Evolutionary conservation across 2,888 invertebrate genomes (phyloP), one percentile per base, ranked within the genome.

Genomic region (Athalia cordata): DNA sequence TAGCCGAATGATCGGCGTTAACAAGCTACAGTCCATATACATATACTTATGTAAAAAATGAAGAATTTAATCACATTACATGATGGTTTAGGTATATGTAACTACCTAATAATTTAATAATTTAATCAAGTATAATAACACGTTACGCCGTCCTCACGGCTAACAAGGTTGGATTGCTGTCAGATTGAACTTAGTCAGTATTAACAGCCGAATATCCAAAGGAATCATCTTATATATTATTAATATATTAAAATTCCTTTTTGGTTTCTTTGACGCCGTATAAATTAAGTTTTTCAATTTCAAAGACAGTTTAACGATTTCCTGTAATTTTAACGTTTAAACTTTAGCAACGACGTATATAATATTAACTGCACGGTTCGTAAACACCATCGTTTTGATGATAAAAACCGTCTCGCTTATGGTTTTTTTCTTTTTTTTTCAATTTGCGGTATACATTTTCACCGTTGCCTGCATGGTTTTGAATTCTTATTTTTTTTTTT

Each of bases 101-200:
- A 62, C 78, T 47, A 55, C 59, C 55, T 49, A 59, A 57, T 72
- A 72, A 72, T 86, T 86, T 49, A 47, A 57, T 72, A 72, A 72
- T 86, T 86, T 83, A 68, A 85, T 84, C 82, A 79, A 81, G 79
- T 81, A 29, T 29, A 86, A 84, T 83, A 85, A 85, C 81, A 81
- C 81, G 74, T 78, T 62, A 78, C 75, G 79, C 65, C 72, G 45
- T 57, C 65, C 70, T 29, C 2, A 29, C 64, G 61, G 62, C 45
- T 79, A 81, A 83, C 83, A 80, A 78, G 81, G 50, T 80, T 77
- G 78, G 47, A 29, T 74, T 70, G 50, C 76, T 79, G 81, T 81
- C 82, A 79, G 82, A 74, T 68, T 68, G 8, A 64, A 65, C 77
- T 79, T 77, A 66, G 75, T 78, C 15, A 29, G 8, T 59, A 72